Conservation (phyloP, 1,140 invertebrate genomes). For the Uloborus diversus region DNA sequence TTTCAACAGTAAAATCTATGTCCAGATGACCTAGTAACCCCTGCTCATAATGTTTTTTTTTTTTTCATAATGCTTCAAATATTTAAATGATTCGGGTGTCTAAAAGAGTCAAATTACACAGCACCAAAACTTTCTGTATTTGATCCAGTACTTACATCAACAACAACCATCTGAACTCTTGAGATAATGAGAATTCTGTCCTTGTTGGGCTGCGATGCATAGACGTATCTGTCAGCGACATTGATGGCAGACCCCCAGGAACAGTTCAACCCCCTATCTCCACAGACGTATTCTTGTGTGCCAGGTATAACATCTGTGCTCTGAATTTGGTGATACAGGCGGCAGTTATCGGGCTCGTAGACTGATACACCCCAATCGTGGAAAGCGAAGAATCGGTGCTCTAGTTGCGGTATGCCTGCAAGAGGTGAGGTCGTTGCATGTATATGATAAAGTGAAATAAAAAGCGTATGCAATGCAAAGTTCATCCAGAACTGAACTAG, state of each 20-base stretch:
- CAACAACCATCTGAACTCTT: constrained; percentile 72
- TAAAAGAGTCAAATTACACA: neutral
- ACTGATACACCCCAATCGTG: constrained; percentile 81
- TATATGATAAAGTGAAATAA: neutral
- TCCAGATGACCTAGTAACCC: too few relatives aligned
- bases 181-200: constrained; percentile 79
- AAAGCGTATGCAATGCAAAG: neutral
- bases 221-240: constrained; percentile 78
- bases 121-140: neutral
- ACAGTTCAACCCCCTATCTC: constrained; percentile 73
- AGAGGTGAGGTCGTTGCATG: neutral
- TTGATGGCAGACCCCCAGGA: constrained; percentile 81
- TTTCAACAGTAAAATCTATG: too few relatives aligned
- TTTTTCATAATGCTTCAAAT: too few relatives aligned
- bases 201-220: constrained; percentile 78
- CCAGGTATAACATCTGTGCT: constrained; percentile 78
- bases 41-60: too few relatives aligned
- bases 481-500: neutral
- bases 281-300: constrained; percentile 79
- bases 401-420: constrained; percentile 64
- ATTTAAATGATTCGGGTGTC: neutral
- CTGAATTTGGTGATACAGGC: constrained; percentile 77
- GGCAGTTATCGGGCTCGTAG: constrained; percentile 78
- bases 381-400: constrained; percentile 78
- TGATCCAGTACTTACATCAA: constrained; percentile 58